Conservation (phyloP, 2,888 invertebrate species). For the Pecten maximus region DNA sequence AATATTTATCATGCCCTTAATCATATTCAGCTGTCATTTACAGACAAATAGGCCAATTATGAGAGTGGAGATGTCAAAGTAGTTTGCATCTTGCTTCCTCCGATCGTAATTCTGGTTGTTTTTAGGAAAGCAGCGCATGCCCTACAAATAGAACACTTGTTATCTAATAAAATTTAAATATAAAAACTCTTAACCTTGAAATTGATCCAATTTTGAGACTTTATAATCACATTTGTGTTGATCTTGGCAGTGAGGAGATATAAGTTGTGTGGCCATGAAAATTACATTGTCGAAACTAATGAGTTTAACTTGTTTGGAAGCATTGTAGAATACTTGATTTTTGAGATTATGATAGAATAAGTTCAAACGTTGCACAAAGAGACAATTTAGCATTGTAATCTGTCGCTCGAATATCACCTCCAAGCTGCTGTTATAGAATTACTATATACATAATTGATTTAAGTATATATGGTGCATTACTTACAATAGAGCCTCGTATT, state of each 20-base stretch:
- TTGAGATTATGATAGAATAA: background rate
- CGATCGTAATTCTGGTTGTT: background rate
- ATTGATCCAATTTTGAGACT: background rate
- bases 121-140: background rate
- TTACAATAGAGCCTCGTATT: too few relatives aligned
- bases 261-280: background rate
- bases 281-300: background rate
- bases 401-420: background rate
- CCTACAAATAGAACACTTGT: background rate
- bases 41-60: background rate
- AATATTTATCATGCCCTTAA: background rate
- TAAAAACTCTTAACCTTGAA: conserved; percentile 16
- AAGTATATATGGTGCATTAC: background rate
- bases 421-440: background rate
- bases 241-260: background rate
- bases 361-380: background rate
- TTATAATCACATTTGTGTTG: background rate
- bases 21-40: background rate
- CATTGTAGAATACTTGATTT: background rate
- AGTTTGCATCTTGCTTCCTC: background rate
- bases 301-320: background rate
- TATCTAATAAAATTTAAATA: background rate
- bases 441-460: background rate
- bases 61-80: background rate
- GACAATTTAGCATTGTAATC: background rate